A percentile compares a stretch with the other conserved stretches of the same genome.
Conservation (phyloP, 2,888 invertebrate genomes). For the Lasioglossum zephyrum region DNA sequence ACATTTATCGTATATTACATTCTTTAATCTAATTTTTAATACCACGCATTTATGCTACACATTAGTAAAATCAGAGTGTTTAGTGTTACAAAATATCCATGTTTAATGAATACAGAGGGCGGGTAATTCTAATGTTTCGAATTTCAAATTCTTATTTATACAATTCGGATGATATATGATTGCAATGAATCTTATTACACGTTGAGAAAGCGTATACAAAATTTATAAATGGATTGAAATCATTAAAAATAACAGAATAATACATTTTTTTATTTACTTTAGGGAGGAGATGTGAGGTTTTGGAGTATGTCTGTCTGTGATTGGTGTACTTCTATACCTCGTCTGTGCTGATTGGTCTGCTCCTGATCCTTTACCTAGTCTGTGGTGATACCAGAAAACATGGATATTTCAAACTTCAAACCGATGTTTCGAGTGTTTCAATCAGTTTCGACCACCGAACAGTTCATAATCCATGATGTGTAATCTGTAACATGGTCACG, state of each 20-base stretch:
- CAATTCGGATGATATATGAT: too few species aligned
- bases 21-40: background rate
- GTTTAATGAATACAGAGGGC: background rate
- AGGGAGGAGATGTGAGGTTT: background rate
- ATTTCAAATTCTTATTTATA: background rate
- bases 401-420: too few species aligned
- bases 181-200: too few species aligned
- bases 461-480: background rate
- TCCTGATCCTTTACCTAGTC: too few species aligned
- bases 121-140: background rate
- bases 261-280: background rate
- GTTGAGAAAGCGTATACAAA: background rate
- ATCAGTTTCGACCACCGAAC: too few species aligned
- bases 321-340: too few species aligned
- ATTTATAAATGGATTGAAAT: background rate
- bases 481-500: slow-evolving; percentile 22
- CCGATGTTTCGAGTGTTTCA: too few species aligned
- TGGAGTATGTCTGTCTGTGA: too few species aligned
- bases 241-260: background rate
- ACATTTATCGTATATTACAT: background rate
- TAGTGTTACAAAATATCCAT: background rate
- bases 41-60: background rate
- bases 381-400: too few species aligned
- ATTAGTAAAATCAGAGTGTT: background rate
- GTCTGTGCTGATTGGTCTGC: too few species aligned